Conservation (phyloP, 1,140 invertebrate genomes). For the Drosophila ercepeae region DNA sequence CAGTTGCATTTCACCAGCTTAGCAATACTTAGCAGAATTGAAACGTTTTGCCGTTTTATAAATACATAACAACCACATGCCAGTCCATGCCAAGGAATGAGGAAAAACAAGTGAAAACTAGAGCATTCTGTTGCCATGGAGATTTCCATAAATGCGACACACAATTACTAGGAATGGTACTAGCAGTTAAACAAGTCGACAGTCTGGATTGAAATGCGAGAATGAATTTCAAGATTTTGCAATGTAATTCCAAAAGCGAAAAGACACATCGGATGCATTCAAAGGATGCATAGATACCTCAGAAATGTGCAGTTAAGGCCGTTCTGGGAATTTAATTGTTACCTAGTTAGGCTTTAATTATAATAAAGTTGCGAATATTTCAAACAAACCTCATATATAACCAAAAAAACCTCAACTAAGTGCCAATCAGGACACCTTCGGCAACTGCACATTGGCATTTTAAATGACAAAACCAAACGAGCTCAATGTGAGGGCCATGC, state of each 20-base stretch:
- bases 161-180: conserved; percentile 23
- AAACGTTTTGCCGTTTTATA: conserved; percentile 33
- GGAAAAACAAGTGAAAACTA: conserved; percentile 7
- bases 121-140: conserved; percentile 25
- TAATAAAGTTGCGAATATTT: no score
- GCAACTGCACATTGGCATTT: conserved; percentile 2
- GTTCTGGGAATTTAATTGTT: no score
- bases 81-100: neutral
- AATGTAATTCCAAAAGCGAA: conserved; percentile 13
- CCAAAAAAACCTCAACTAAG: no score
- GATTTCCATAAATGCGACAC: conserved; percentile 21
- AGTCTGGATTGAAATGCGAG: conserved; percentile 8
- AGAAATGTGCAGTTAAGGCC: no score
- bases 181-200: conserved; percentile 2
- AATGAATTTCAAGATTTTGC: neutral
- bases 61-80: conserved; percentile 15
- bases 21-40: conserved; percentile 41
- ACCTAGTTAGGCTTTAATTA: no score
- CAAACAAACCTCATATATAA: no score
- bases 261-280: conserved; percentile 10
- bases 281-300: no score
- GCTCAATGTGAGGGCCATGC: neutral
- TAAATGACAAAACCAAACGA: conserved; percentile 28
- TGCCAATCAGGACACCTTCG: conserved; percentile 21
- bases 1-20: conserved; percentile 34